phyloP scores from a whole-genome alignment of 2,797 vertebrate species.

The Fundulus diaphanus region DNA sequence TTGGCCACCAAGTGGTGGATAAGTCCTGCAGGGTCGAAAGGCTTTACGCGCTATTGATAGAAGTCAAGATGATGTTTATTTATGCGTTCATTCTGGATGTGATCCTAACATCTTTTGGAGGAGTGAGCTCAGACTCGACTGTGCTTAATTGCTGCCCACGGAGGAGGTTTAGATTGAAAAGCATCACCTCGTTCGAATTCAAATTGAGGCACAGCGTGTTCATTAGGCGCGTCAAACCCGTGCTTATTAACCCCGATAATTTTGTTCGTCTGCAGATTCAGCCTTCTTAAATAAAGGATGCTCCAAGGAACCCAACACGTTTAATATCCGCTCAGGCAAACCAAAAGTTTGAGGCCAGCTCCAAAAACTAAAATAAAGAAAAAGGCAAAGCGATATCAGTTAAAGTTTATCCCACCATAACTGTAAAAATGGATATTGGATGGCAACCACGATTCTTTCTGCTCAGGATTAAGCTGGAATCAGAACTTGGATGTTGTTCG shows the following conservation, averaged over 20 bases:
- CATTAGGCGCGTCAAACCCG: not conserved
- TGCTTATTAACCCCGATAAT: not conserved
- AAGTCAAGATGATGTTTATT: not conserved
- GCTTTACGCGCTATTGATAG: slow-evolving; percentile 4
- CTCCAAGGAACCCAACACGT: not conserved
- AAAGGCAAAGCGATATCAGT: not conserved
- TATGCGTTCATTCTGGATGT: not conserved
- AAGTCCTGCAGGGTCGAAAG: not conserved
- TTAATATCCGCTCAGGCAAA: not conserved
- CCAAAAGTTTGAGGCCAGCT: not conserved
- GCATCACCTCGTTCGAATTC: slow-evolving; percentile 2
- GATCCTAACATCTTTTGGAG: not conserved
- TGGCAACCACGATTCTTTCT: not conserved
- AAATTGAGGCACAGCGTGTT: slow-evolving; percentile 1
- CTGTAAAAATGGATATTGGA: not conserved
- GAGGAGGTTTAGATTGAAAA: slow-evolving; percentile 8
- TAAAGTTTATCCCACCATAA: not conserved
- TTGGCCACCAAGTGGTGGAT: slow-evolving; percentile 17
- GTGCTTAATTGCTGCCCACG: slow-evolving; percentile 10
- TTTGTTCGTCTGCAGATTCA: not conserved
- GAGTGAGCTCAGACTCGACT: slow-evolving; percentile 11
- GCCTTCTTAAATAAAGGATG: not conserved
- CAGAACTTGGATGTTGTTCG: slow-evolving; percentile 4
- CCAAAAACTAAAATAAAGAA: not conserved
- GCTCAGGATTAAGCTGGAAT: slow-evolving; percentile 2